These are phyloP conservation scores for Chlamydotis undulata DNA, from an alignment of 2,113 vertebrate genomes.

Conservation along the genomic window DNA sequence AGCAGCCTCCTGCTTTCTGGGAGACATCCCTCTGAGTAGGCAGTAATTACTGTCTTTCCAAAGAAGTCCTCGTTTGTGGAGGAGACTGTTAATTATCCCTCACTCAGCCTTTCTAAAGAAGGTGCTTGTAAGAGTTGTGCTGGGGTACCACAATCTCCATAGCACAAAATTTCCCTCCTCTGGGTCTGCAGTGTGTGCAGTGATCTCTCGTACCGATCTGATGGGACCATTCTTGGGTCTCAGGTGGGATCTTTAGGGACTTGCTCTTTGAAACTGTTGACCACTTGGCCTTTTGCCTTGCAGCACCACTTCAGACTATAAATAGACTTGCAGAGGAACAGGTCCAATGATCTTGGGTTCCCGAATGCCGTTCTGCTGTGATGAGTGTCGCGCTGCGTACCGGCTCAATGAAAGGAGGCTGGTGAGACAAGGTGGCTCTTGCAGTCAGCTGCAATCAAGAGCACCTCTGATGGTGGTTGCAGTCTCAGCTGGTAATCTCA, in stretches of 20 bases:
- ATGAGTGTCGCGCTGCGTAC: rapidly evolving
- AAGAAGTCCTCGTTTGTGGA: background rate
- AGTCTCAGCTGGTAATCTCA: background rate
- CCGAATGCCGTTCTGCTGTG: background rate
- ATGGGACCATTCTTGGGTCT: background rate
- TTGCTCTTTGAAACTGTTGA: background rate
- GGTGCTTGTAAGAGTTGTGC: background rate
- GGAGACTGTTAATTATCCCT: slow-evolving; percentile 9
- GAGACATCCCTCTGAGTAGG: background rate
- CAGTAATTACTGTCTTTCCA: slow-evolving; percentile 6
- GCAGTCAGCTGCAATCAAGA: background rate
- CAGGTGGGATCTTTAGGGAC: background rate
- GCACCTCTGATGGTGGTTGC: background rate
- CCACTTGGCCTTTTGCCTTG: background rate
- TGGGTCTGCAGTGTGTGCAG: background rate
- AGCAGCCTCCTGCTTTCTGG: background rate
- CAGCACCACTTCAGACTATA: background rate
- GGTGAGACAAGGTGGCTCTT: background rate
- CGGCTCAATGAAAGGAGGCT: background rate
- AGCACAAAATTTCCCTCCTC: background rate
- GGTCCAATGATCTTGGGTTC: background rate
- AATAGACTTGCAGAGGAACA: background rate
- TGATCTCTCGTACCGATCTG: background rate
- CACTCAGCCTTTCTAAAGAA: background rate
- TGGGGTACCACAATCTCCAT: background rate